These are phyloP conservation scores for Eulacestoma nigropectus DNA, from an alignment of 2,113 vertebrate species.

Conservation along the genomic window DNA sequence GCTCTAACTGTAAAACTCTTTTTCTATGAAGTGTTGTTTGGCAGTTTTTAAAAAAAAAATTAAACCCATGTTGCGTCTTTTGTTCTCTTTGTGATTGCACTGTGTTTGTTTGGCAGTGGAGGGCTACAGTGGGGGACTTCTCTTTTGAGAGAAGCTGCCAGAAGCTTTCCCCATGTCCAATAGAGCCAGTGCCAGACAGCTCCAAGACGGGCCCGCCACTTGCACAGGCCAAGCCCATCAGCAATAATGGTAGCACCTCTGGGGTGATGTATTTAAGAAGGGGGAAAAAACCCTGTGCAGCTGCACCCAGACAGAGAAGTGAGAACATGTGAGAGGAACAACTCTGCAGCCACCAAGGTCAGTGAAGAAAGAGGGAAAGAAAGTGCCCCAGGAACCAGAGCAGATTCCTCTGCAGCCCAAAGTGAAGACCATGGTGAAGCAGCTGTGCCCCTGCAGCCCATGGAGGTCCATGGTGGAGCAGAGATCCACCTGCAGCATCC, in stretches of 20 bases:
- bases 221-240: background rate
- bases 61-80: background rate
- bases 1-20: background rate
- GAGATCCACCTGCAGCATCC: background rate
- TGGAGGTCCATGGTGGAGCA: background rate
- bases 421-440: background rate
- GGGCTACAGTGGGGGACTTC: background rate
- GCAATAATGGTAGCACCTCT: background rate
- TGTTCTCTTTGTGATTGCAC: background rate
- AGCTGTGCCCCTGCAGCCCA: background rate
- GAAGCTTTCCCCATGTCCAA: fast-evolving
- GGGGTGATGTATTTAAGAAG: background rate
- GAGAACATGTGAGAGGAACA: background rate
- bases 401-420: background rate
- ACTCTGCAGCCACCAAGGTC: background rate
- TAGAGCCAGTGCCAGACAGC: background rate
- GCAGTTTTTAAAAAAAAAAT: background rate
- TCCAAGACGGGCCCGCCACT: background rate
- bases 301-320: background rate
- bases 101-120: background rate
- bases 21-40: background rate
- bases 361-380: background rate
- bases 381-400: background rate
- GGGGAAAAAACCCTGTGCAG: background rate
- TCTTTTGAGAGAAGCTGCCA: background rate